Percentiles rank a stretch among this genome's conserved stretches.
Evolutionary conservation across 1,140 invertebrate genomes (phyloP).

Genomic region (Cataglyphis hispanica): DNA sequence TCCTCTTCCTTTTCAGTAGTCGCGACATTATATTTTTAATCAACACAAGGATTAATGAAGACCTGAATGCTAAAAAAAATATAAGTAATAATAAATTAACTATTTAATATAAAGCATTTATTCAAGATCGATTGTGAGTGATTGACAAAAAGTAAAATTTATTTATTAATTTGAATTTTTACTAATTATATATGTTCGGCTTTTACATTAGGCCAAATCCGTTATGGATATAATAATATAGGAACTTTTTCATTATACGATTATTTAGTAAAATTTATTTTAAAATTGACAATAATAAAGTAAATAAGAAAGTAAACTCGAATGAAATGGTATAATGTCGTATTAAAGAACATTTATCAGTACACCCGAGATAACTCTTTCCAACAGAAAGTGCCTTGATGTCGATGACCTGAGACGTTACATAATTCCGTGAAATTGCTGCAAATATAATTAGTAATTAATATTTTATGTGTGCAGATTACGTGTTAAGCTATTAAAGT

Average conservation of each 20-base stretch:
- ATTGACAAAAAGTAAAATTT: neutral
- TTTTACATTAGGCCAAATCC: neutral
- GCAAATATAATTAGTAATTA: conserved; percentile 34
- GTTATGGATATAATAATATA: neutral
- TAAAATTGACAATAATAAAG: neutral
- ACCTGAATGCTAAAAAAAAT: neutral
- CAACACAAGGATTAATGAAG: neutral
- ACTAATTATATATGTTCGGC: neutral
- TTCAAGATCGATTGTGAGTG: neutral
- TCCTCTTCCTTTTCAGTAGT: neutral
- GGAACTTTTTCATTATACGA: neutral
- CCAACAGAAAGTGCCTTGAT: conserved; percentile 67
- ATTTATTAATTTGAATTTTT: neutral
- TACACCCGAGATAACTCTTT: conserved; percentile 56
- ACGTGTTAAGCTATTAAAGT: neutral
- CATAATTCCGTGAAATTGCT: conserved; percentile 58
- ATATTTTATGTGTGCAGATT: conserved; percentile 38
- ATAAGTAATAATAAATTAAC: neutral
- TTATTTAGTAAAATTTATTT: neutral
- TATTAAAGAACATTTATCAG: conserved; percentile 59
- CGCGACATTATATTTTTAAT: neutral
- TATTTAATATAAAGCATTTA: neutral
- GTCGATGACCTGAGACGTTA: conserved; percentile 66
- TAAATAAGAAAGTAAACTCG: neutral
- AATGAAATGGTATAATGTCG: neutral